A percentile compares a stretch with the other conserved stretches of the same genome.
Conservation (phyloP, 2,797 vertebrate species). For the Typhlichthys subterraneus region DNA sequence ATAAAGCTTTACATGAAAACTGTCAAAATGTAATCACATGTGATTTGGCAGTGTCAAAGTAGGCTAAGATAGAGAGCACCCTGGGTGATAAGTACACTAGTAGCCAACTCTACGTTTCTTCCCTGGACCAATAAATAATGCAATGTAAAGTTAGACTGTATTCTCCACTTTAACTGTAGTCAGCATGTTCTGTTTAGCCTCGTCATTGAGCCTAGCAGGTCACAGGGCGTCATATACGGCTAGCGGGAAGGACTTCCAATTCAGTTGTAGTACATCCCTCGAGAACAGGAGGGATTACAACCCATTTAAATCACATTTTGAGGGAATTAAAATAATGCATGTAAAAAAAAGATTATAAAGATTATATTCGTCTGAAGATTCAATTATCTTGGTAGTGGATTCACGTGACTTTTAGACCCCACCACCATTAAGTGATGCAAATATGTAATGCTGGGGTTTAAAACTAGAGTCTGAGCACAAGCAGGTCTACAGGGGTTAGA, state of each 20-base stretch:
- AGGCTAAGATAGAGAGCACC: not conserved
- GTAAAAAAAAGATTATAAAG: no score
- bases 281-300: not conserved
- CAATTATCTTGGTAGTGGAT: no score
- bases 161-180: conserved; percentile 26
- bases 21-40: not conserved
- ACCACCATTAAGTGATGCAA: no score
- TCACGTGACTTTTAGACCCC: no score
- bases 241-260: conserved; percentile 4
- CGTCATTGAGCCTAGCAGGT: conserved; percentile 18
- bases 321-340: no score
- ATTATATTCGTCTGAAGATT: no score
- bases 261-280: conserved; percentile 10
- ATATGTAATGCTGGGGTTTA: not conserved
- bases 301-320: not conserved
- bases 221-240: not conserved
- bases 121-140: conserved; percentile 43
- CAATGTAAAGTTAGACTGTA: conserved; percentile 36
- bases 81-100: no score
- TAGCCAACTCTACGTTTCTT: not conserved
- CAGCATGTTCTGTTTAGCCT: conserved; percentile 21
- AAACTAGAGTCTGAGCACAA: conserved; percentile 5
- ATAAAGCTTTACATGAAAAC: not conserved
- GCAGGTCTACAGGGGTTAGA: not conserved
- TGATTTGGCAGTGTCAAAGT: conserved; percentile 5